These are phyloP conservation scores for Cinclus mexicanus DNA, from an alignment of 2,113 vertebrate species.

Conservation along the genomic window DNA sequence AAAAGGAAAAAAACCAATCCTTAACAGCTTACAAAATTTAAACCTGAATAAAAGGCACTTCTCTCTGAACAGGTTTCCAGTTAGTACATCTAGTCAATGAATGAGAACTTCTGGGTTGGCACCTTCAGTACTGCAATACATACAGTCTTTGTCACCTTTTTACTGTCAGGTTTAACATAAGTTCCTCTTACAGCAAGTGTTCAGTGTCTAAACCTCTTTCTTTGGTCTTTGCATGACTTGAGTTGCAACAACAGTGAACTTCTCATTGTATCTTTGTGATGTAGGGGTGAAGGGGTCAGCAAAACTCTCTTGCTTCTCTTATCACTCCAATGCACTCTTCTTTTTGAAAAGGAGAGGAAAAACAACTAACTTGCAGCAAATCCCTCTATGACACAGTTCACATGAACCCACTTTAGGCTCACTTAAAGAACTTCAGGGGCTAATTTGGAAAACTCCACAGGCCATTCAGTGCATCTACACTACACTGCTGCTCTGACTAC, in stretches of 20 bases:
- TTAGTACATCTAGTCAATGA: not conserved
- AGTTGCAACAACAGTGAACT: not conserved
- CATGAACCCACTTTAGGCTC: not conserved
- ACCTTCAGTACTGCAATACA: not conserved
- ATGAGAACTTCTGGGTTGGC: not conserved
- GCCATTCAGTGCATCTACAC: not conserved
- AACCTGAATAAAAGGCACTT: not conserved
- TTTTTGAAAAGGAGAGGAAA: not conserved
- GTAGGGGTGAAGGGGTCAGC: rapidly evolving
- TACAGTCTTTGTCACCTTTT: not conserved
- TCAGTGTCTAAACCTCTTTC: not conserved
- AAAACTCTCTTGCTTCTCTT: not conserved
- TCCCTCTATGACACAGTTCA: not conserved
- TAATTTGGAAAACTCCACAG: not conserved
- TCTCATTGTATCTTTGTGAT: not conserved
- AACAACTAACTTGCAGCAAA: not conserved
- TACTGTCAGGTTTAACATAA: not conserved
- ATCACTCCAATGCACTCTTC: not conserved
- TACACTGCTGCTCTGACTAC: not conserved
- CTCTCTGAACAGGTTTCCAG: not conserved
- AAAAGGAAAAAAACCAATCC: no score
- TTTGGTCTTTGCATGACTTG: not conserved
- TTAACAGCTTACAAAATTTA: not conserved
- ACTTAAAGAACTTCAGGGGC: not conserved
- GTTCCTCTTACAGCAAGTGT: not conserved